phyloP scores from a whole-genome alignment of 2,113 vertebrate species.

The Oncorhynchus gorbuscha region DNA sequence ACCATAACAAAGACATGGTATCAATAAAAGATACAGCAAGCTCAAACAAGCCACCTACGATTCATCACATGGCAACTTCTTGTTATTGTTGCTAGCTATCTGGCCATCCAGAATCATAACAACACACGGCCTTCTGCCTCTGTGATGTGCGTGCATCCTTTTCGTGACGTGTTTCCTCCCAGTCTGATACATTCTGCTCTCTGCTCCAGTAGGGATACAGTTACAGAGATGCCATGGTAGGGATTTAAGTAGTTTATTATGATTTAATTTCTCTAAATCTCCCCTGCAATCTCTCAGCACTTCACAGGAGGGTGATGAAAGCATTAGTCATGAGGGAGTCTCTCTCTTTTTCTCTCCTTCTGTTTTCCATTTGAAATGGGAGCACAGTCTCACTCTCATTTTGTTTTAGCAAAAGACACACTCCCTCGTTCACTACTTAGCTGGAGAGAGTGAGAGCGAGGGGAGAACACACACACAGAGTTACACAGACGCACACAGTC shows the following conservation, averaged over 20 bases:
- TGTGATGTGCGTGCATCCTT: no score
- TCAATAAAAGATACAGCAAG: no score
- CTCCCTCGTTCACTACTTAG: neutral
- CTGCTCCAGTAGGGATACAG: conserved; percentile 18
- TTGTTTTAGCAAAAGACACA: neutral
- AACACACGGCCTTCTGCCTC: no score
- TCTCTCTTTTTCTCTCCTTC: neutral
- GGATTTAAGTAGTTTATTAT: conserved; percentile 54
- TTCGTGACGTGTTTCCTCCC: neutral
- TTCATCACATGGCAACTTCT: no score
- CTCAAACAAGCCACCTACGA: no score
- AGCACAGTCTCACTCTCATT: conserved; percentile 2
- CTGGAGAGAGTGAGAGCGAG: neutral
- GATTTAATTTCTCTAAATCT: conserved; percentile 48
- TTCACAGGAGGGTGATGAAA: conserved; percentile 43
- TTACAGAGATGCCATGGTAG: conserved; percentile 25
- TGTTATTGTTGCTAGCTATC: no score
- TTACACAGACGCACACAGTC: no score
- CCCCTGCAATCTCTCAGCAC: conserved; percentile 19
- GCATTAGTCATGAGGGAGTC: neutral
- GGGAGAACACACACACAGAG: no score
- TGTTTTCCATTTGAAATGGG: conserved; percentile 7
- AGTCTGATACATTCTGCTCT: conserved; percentile 14
- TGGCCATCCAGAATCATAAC: no score
- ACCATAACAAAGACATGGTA: no score